phyloP scores from a whole-genome alignment of 92 coral and sea anemone genomes.

The Palythoa caribaeorum region DNA sequence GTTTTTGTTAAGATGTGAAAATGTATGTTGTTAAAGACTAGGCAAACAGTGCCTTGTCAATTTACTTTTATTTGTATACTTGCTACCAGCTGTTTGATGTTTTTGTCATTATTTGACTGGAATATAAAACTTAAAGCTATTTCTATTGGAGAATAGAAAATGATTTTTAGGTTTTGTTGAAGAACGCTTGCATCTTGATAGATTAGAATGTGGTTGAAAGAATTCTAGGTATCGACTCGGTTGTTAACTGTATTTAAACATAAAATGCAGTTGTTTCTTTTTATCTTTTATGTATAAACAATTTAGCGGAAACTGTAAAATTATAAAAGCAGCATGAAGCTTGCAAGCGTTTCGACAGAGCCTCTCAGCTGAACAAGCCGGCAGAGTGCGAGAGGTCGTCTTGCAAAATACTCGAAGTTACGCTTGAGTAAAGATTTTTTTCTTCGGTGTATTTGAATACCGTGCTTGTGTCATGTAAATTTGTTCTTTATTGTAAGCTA shows the following conservation, averaged over 20 bases:
- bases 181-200: neutral
- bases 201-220: neutral
- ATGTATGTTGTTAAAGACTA: neutral
- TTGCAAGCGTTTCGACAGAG: neutral
- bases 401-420: neutral
- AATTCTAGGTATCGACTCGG: too few species aligned
- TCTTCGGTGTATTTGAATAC: conserved; percentile 9
- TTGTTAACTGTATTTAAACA: neutral
- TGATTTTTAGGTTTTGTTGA: neutral
- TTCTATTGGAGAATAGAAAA: neutral
- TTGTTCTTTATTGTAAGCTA: conserved; percentile 12
- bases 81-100: neutral
- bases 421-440: conserved; percentile 12
- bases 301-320: neutral
- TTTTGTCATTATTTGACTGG: neutral
- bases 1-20: neutral
- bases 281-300: neutral
- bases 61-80: neutral
- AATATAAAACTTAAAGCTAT: neutral
- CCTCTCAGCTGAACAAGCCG: neutral
- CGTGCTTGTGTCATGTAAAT: conserved; percentile 26
- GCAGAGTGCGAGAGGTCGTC: neutral
- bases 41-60: neutral
- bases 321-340: neutral
- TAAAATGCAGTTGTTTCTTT: neutral